Evolutionary conservation across 2,113 vertebrate genomes (phyloP), one percentile per base, ranked within the genome.

Genomic region (Hystrix brachyura): DNA sequence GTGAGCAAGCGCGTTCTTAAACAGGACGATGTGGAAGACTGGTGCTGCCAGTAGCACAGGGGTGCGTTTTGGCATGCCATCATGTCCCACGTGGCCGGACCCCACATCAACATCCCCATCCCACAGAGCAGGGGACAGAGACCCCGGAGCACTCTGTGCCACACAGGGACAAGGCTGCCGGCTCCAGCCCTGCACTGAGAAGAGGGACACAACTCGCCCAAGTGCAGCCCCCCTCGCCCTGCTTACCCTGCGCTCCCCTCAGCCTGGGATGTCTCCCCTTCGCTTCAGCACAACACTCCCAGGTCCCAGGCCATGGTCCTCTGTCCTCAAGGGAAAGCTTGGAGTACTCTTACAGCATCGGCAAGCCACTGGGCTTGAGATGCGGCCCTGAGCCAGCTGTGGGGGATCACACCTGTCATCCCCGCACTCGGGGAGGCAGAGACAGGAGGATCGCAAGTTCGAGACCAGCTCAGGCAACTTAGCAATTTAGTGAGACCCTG

Each of bases 11-110:
- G 72, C 34, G 87, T 87, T 90, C 79, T 93, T 94, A 92, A 91
- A 89, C 78, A 74, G 96, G 87, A 97, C 97, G 97, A 95, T 80
- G 17, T 23, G 3, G 18, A 34, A 67, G 69, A 8, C 25, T 32
- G 1, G 34, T 78, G 51, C 38, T 21, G 1, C n/a, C 48, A 60
- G 17, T 23, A 7, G 53, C 60, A 57, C 14, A 53, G 29, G 43
- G 1, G 0, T 65, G 27, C 51, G 25, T 19, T 5, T 17, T 9
- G 38, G 25, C 3, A 15, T 46, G 65, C 23, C 3, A 10, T 67
- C 21, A 3, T 34, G 78, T 46, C 87, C 83, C 48, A 2, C 3
- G 23, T 48, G 55, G 21, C 29, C 29, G 6, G 38, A 10, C 67
- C 48, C 34, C 11, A 3, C 0, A 14, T 3, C 86, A 46, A 46